Conservation (phyloP, 2,888 invertebrate genomes). For the Halictus ligatus region DNA sequence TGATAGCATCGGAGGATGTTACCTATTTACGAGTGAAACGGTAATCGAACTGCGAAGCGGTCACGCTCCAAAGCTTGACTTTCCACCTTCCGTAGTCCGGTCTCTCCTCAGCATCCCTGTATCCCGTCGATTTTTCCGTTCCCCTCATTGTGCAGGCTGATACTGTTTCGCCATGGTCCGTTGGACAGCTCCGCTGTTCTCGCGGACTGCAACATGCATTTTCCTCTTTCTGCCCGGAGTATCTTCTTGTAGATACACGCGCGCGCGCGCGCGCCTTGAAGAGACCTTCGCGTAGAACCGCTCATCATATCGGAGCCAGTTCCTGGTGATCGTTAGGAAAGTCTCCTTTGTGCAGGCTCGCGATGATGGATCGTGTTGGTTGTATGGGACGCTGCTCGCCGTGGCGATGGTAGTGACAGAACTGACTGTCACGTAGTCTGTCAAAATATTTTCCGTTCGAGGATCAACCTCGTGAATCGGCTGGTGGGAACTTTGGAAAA, state of each 20-base stretch:
- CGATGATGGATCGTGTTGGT: constrained; percentile 27
- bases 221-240: constrained; percentile 32
- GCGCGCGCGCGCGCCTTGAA: constrained; percentile 13
- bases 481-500: background rate
- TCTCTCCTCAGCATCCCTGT: constrained; percentile 20
- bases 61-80: constrained; percentile 35
- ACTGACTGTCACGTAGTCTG: background rate
- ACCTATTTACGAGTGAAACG: background rate
- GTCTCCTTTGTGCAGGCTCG: constrained; percentile 41
- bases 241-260: constrained; percentile 9
- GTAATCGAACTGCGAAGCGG: background rate
- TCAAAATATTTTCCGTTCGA: background rate
- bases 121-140: constrained; percentile 46
- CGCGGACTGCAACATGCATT: constrained; percentile 48
- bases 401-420: background rate
- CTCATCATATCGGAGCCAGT: constrained; percentile 36
- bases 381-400: background rate
- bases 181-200: constrained; percentile 58
- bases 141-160: constrained; percentile 57
- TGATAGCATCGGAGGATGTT: background rate
- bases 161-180: constrained; percentile 71
- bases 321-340: constrained; percentile 42
- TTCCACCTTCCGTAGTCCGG: constrained; percentile 26
- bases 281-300: constrained; percentile 51
- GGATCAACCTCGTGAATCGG: background rate